Evolutionary conservation across 2,888 invertebrate genomes (phyloP).

Genomic region (Megamerina dolium): DNA sequence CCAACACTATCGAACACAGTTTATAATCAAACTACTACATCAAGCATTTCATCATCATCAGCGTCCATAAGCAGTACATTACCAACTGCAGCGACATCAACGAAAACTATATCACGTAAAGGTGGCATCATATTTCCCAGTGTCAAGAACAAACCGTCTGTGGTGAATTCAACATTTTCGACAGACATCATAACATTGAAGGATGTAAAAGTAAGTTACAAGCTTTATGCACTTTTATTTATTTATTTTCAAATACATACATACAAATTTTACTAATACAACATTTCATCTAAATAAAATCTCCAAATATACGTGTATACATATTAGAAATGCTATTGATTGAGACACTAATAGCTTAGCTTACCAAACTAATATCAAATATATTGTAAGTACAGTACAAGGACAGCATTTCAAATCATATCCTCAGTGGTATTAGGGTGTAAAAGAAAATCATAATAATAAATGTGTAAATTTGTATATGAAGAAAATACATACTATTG

Average conservation of each 20-base stretch:
- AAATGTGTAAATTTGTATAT: too few species aligned
- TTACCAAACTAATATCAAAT: too few species aligned
- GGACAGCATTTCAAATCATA: too few species aligned
- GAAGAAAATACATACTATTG: too few species aligned
- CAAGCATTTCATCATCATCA: conserved; percentile 16
- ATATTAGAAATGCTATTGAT: too few species aligned
- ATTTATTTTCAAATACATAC: too few species aligned
- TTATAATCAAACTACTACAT: conserved; percentile 22
- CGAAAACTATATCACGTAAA: conserved; percentile 56
- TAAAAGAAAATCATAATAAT: too few species aligned
- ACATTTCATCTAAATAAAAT: too few species aligned
- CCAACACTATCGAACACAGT: conserved; percentile 40
- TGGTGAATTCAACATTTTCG: conserved; percentile 77
- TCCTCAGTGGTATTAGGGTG: too few species aligned
- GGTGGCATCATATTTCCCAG: conserved; percentile 86
- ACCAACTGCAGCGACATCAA: conserved; percentile 34
- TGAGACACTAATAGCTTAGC: too few species aligned
- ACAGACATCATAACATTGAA: conserved; percentile 71
- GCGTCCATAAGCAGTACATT: conserved; percentile 23
- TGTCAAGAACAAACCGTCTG: conserved; percentile 82
- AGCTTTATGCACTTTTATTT: not conserved
- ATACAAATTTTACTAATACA: conserved; percentile 12
- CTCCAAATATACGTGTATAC: too few species aligned
- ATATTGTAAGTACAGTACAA: too few species aligned
- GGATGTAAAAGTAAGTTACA: conserved; percentile 70